A percentile compares a stretch with the other conserved stretches of the same genome.
Evolutionary conservation across 2,888 invertebrate genomes (phyloP).

Genomic region (Drosophila yooni): DNA sequence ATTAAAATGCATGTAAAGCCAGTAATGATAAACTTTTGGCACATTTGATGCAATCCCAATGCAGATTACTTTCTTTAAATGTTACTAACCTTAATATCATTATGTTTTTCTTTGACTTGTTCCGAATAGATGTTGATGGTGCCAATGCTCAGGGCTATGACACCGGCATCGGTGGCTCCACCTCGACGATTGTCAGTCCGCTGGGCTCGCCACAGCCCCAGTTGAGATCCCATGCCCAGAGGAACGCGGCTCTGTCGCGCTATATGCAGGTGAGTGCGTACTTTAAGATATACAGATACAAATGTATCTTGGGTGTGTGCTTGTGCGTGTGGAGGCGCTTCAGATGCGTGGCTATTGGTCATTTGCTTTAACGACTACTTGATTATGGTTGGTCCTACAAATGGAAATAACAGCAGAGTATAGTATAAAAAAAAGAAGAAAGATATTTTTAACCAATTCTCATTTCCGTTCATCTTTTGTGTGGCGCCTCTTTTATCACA

Average conservation of each 20-base stretch:
- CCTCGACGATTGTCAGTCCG: slow-evolving; percentile 85
- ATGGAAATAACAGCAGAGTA: slow-evolving; percentile 27
- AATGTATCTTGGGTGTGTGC: slow-evolving; percentile 14
- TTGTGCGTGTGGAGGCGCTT: slow-evolving; percentile 31
- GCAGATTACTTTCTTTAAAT: slow-evolving; percentile 19
- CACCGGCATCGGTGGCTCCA: slow-evolving; percentile 85
- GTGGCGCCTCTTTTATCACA: slow-evolving; percentile 69
- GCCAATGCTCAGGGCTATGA: slow-evolving; percentile 85
- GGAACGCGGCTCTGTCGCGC: slow-evolving; percentile 87
- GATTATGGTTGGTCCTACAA: slow-evolving; percentile 56
- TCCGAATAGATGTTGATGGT: slow-evolving; percentile 81
- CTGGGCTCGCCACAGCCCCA: slow-evolving; percentile 86
- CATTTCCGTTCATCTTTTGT: slow-evolving; percentile 68
- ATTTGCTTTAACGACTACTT: slow-evolving; percentile 71
- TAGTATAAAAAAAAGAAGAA: slow-evolving; percentile 16
- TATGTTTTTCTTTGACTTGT: neutral
- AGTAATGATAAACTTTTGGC: slow-evolving; percentile 14
- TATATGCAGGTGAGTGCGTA: slow-evolving; percentile 87
- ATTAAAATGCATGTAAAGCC: neutral
- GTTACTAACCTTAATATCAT: slow-evolving; percentile 8
- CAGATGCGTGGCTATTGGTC: slow-evolving; percentile 32
- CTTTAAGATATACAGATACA: slow-evolving; percentile 48
- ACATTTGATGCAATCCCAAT: slow-evolving; percentile 6
- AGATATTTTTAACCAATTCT: slow-evolving; percentile 30
- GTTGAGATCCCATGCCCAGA: slow-evolving; percentile 87